Conservation (phyloP, 2,113 vertebrate genomes). For the Stegastes partitus region DNA sequence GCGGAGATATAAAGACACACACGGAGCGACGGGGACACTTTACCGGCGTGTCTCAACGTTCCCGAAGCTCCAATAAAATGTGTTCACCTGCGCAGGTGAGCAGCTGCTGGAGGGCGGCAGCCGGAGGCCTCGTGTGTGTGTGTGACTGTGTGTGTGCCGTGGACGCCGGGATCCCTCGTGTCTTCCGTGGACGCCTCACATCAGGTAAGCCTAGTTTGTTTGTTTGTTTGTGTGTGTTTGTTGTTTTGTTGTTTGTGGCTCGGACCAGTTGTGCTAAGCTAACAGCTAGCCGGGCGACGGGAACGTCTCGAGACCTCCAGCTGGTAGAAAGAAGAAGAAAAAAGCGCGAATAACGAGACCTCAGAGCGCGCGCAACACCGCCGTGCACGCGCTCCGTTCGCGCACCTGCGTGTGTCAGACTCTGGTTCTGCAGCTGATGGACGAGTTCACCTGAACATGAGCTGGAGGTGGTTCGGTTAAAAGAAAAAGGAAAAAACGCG, state of each 20-base stretch:
- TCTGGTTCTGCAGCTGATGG: not conserved
- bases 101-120: not conserved
- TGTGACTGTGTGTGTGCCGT: conserved; percentile 13
- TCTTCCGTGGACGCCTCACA: conserved; percentile 40
- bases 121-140: not conserved
- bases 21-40: conserved; percentile 78
- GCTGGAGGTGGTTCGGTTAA: too few species aligned
- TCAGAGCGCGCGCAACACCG: conserved; percentile 35
- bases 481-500: too few species aligned
- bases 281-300: not conserved
- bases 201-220: conserved; percentile 65
- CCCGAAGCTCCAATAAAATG: conserved; percentile 72
- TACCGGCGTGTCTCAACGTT: conserved; percentile 75
- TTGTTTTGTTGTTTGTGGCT: not conserved
- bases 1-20: conserved; percentile 84
- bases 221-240: conserved; percentile 16
- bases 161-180: conserved; percentile 44
- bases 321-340: not conserved
- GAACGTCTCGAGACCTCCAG: conserved; percentile 38
- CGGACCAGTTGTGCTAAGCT: not conserved
- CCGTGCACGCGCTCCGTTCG: conserved; percentile 55
- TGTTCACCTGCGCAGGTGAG: conserved; percentile 62
- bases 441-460: too few species aligned
- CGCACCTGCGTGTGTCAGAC: conserved; percentile 17
- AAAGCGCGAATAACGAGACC: conserved; percentile 12